phyloP scores from a whole-genome alignment of 2,113 vertebrate species.

The Scalopus aquaticus region DNA sequence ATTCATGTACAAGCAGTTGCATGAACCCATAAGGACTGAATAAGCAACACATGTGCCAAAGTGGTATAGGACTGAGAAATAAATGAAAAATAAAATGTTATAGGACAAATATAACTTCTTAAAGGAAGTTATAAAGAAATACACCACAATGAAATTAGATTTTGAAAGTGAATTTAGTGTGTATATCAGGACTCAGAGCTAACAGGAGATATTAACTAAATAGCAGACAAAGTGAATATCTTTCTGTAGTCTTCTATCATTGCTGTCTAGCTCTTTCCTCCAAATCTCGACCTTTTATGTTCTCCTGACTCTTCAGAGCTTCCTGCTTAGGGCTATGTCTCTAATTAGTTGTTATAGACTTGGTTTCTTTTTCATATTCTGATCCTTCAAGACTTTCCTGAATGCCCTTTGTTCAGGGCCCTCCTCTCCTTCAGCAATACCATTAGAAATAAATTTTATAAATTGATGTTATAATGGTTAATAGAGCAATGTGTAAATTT shows the following conservation, averaged over 20 bases:
- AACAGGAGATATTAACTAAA: not conserved
- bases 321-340: not conserved
- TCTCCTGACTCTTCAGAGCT: not conserved
- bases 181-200: not conserved
- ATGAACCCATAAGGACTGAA: not conserved
- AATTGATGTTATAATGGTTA: not conserved
- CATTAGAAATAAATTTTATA: not conserved
- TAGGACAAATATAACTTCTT: not conserved
- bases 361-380: not conserved
- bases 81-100: constrained; percentile 21
- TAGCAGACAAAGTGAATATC: not conserved
- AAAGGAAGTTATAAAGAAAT: not conserved
- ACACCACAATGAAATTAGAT: not conserved
- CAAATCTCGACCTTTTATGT: not conserved
- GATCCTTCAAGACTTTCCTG: not conserved
- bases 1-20: not conserved
- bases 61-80: not conserved
- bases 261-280: not conserved
- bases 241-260: not conserved
- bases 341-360: not conserved
- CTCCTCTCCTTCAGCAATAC: not conserved
- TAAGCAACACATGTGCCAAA: not conserved
- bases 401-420: not conserved
- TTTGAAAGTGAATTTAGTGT: not conserved
- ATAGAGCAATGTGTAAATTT: not conserved